Conservation (phyloP, 2,797 vertebrate genomes). For the Dicrostonyx torquatus region DNA sequence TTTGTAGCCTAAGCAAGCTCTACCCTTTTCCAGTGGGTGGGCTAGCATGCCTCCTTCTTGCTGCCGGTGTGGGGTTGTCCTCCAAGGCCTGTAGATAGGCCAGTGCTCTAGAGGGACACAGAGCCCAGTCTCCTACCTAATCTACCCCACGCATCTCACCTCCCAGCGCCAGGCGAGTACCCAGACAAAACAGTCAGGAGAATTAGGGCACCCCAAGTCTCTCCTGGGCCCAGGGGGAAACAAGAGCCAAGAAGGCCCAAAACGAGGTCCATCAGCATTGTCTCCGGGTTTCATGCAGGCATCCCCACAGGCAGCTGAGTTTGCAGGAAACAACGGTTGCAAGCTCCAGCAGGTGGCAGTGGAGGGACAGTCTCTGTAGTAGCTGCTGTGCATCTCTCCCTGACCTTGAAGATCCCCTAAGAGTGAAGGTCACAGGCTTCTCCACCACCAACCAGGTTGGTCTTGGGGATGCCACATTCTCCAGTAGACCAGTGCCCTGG, state of each 20-base stretch:
- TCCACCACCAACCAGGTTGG: neutral
- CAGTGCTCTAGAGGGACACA: neutral
- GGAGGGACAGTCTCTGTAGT: neutral
- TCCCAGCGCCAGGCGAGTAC: neutral
- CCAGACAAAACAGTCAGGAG: neutral
- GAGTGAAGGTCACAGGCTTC: neutral
- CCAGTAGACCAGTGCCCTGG: neutral
- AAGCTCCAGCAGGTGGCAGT: conserved; percentile 43
- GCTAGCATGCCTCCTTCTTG: neutral
- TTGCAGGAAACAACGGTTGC: neutral
- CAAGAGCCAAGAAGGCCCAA: neutral
- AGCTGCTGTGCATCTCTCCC: neutral
- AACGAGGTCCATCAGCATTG: neutral
- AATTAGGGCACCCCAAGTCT: neutral
- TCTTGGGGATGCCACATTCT: neutral
- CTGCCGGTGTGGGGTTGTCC: too few relatives aligned
- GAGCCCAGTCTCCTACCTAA: neutral
- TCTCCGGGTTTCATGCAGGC: too few relatives aligned
- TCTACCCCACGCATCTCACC: neutral
- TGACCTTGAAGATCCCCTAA: neutral
- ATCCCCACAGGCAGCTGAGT: neutral
- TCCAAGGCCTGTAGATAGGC: neutral
- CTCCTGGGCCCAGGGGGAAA: neutral
- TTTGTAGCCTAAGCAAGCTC: neutral
- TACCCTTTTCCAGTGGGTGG: neutral